A percentile compares a stretch with the other conserved stretches of the same genome.
Conservation (phyloP, 2,113 vertebrate species). For the Alosa alosa region DNA sequence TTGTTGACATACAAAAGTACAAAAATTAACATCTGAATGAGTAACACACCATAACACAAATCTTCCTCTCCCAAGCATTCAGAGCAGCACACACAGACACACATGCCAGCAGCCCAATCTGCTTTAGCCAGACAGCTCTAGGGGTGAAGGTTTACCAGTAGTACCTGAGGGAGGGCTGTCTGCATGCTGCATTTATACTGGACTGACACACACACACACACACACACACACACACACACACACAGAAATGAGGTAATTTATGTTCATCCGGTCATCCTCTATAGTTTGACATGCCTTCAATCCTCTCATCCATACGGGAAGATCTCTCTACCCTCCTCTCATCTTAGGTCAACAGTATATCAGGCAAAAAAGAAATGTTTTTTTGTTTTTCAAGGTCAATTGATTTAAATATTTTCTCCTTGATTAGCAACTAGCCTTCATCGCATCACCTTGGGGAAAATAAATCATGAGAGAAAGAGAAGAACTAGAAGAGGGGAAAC, state of each 20-base stretch:
- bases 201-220: neutral
- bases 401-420: no score
- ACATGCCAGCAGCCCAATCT: neutral
- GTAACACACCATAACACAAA: neutral
- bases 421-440: neutral
- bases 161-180: neutral
- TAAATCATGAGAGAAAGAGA: neutral
- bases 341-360: neutral
- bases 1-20: neutral
- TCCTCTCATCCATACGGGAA: neutral
- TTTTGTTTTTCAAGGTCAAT: no score
- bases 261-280: neutral
- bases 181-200: neutral
- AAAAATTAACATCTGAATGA: neutral
- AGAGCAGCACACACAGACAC: neutral
- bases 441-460: no score
- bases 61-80: neutral
- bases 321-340: neutral
- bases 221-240: neutral
- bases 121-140: neutral
- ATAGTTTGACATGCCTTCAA: neutral
- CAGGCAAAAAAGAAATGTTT: no score
- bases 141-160: neutral
- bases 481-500: neutral
- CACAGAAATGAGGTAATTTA: neutral